Evolutionary conservation across 2,113 vertebrate species (phyloP), one percentile per base, ranked within the genome.

Genomic region (Ascaphus truei): DNA sequence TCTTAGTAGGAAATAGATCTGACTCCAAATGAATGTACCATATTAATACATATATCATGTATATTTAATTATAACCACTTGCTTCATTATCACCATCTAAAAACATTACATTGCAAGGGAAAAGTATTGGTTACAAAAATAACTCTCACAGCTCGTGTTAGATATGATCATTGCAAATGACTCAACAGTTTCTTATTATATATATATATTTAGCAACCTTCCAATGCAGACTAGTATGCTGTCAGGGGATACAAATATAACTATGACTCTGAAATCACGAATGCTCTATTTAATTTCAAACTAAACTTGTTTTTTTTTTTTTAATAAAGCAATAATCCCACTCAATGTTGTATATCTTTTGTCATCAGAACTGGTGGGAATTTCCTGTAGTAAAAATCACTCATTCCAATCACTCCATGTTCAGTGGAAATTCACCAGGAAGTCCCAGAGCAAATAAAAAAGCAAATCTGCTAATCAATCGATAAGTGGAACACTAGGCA

Each of bases 221-320:
- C 10, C 50, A 79, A 31, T 52, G 80, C 72, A 45, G 51, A 77
- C 61, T 68, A 80, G 25, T 27, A 9, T 41, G 73, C 76, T 76
- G 77, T 75, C 68, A 73, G 75, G 64, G 7, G 30, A 59, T 27
- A 34, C 36, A 77, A 71, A 41, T 77, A 34, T 69, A 78, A 72
- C 6, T 68, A n/a, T 66, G 50, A 66, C 59, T 62, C 39, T 27
- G 48, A 45, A 62, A 51, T 63, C 61, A 51, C 9, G 30, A 47
- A 29, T 18, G 3, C n/a, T 63, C 50, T 51, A 36, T 63, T 34
- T 51, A 34, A 30, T 10, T 12, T 7, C 22, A 16, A 29, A 61
- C 22, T 7, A 61, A 18, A 43, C 25, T 11, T n/a, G n/a, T 4
- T 23, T 11, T 36, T 8, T 26, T 25, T 31, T 27, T 62, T 47